Evolutionary conservation across 2,797 vertebrate genomes (phyloP), one percentile per base, ranked within the genome.

Genomic region (Parambassis ranga): DNA sequence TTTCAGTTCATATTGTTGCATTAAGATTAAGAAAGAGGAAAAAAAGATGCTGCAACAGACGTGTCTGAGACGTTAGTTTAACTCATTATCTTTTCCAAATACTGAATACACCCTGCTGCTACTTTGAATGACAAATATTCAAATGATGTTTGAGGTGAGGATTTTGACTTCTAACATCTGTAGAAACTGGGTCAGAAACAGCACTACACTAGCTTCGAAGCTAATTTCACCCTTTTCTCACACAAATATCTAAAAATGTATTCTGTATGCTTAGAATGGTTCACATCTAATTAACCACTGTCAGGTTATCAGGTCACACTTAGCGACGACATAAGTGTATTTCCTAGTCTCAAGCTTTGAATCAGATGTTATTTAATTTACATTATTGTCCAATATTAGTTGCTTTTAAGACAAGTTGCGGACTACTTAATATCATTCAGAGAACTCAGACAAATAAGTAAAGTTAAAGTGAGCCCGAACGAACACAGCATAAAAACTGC

Each of bases 401-500:
- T 5, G 44, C 9, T 51, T 22, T 38, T 10, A 38, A 16, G 15
- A 11, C 15, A 28, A 16, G 23, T 53, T 37, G 22, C 47, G 37
- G 44, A 35, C 19, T 8, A 8, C 11, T 11, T 24, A 5, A 27
- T 20, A 31, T 39, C 16, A 52, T 22, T 59, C 53, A 41, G 24
- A 44, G 15, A 46, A 14, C 13, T 24, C 20, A 37, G 28, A 36
- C 48, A 60, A 50, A 55, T 30, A 28, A 35, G 50, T 32, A 31
- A 65, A 60, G 19, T 39, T 35, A 65, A 57, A 31, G 61, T 62
- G 61, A 77, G 51, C 28, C 42, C 39, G 56, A 44, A 70, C 51
- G 22, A 75, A 73, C 53, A 37, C 52, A 60, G 38, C 38, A 41
- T 33, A 42, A 67, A 79, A 77, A 76, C 37, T 38, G 55, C 50